Base-by-base conservation (phyloP, 2,888 invertebrate genomes). In the Plemyria rubiginata region DNA sequence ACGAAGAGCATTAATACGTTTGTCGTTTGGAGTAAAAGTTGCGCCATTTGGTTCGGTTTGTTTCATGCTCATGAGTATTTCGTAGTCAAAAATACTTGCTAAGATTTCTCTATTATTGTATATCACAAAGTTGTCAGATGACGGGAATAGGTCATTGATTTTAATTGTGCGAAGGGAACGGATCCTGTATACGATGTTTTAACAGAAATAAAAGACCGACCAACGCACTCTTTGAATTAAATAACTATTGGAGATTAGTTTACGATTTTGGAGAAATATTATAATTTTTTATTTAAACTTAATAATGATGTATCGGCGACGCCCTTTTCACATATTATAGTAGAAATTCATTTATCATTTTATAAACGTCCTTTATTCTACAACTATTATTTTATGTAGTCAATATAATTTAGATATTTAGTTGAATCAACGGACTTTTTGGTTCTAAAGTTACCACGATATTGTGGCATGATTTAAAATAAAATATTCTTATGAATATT, bases 391-490 rank as follows among this genome's bases (percentile, higher is more conserved):
- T 62, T 62, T 57, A 57, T 60, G 61, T 69, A 65, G 65, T 64
- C 53, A 69, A 67, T 60, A 60, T 61, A 48, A 56, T 60, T 65
- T 62, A 69, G 55, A 29, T 59, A 38, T 8, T 11, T 38, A 59
- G 56, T 51, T 58, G 49, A 61, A 61, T 52, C 49, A 45, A 49
- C 9, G 49, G 54, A 54, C 50, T 50, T 58, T 54, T 58, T 57
- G 54, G 46, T 58, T 54, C 22, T 54, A 32, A 45, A 62, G 63
- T 65, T 65, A 66, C 67, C 63, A 60, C 65, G 43, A 50, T 62
- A 53, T 62, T 53, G 64, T 70, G 65, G 68, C 59, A 57, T 51
- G 32, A 53, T 16, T 55, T 29, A 50, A 57, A 50, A 38, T 54
- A 48, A 65, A 48, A 56, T 55, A 57, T 54, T 54, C 16, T 49